Evolutionary conservation across 2,888 invertebrate genomes (phyloP).

Genomic region (Strigamia crassipes): DNA sequence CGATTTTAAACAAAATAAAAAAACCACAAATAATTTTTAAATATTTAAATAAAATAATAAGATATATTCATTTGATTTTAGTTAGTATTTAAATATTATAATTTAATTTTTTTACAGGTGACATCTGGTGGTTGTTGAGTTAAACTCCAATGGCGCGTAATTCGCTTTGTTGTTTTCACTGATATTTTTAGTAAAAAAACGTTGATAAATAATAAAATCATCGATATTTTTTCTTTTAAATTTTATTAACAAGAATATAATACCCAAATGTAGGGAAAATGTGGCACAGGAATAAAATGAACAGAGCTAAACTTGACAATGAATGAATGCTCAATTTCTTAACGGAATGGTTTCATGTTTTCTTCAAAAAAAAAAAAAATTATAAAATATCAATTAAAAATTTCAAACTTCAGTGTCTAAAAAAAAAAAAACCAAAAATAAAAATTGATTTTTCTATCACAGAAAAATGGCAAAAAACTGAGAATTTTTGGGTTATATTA

Average conservation of each 20-base stretch:
- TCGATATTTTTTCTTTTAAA: not conserved
- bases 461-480: slow-evolving; percentile 31
- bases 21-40: too few relatives aligned
- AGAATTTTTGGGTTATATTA: slow-evolving; percentile 32
- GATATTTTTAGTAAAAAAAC: not conserved
- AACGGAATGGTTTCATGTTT: not conserved
- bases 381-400: not conserved
- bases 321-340: not conserved
- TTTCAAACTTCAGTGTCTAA: too few relatives aligned
- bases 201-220: too few relatives aligned
- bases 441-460: slow-evolving; percentile 5
- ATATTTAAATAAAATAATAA: too few relatives aligned
- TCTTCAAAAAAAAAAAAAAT: not conserved
- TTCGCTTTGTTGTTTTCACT: too few relatives aligned
- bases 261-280: slow-evolving; percentile 19
- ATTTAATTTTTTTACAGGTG: too few relatives aligned
- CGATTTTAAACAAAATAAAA: too few relatives aligned
- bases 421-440: not conserved
- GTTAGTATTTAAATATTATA: too few relatives aligned
- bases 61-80: too few relatives aligned
- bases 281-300: slow-evolving; percentile 19
- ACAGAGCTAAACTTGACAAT: not conserved
- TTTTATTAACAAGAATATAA: slow-evolving; percentile 37
- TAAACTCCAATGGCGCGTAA: too few relatives aligned
- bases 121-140: too few relatives aligned